Evolutionary conservation across 1,140 invertebrate species (phyloP).

Genomic region (Zaprionus ghesquierei): DNA sequence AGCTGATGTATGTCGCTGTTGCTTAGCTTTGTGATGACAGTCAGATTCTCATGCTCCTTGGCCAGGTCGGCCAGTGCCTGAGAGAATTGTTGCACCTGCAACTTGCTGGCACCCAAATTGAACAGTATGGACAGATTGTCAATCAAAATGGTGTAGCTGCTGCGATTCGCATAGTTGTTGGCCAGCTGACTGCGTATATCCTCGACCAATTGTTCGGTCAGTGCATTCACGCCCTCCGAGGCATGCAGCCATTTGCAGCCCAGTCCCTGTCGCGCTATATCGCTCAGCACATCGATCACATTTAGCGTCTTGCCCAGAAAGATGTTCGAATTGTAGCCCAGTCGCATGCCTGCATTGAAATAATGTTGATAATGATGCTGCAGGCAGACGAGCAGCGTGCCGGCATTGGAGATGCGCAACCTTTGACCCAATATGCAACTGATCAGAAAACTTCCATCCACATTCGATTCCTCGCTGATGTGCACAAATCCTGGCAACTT

Average conservation of each 20-base stretch:
- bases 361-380: slow-evolving; percentile 89
- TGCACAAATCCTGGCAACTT: slow-evolving; percentile 85
- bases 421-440: slow-evolving; percentile 85
- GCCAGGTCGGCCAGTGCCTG: slow-evolving; percentile 75
- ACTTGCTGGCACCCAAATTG: slow-evolving; percentile 84
- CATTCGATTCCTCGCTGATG: slow-evolving; percentile 87
- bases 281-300: slow-evolving; percentile 85
- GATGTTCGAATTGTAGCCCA: slow-evolving; percentile 87
- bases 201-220: slow-evolving; percentile 63
- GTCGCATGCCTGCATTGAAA: slow-evolving; percentile 88
- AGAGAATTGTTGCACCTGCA: slow-evolving; percentile 78
- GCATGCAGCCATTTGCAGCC: slow-evolving; percentile 63
- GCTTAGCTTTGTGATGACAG: slow-evolving; percentile 84
- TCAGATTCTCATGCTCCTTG: slow-evolving; percentile 79
- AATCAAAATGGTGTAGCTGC: slow-evolving; percentile 85
- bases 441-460: slow-evolving; percentile 88
- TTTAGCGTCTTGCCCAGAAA: slow-evolving; percentile 84
- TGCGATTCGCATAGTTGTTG: slow-evolving; percentile 60
- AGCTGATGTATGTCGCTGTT: slow-evolving; percentile 84
- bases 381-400: slow-evolving; percentile 86
- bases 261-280: slow-evolving; percentile 76
- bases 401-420: slow-evolving; percentile 84
- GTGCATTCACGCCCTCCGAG: slow-evolving; percentile 39
- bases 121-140: slow-evolving; percentile 88
- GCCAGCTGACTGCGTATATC: slow-evolving; percentile 62